Evolutionary conservation across 2,888 invertebrate species (phyloP), one percentile per base, ranked within the genome.

Genomic region (Fragum sueziense): DNA sequence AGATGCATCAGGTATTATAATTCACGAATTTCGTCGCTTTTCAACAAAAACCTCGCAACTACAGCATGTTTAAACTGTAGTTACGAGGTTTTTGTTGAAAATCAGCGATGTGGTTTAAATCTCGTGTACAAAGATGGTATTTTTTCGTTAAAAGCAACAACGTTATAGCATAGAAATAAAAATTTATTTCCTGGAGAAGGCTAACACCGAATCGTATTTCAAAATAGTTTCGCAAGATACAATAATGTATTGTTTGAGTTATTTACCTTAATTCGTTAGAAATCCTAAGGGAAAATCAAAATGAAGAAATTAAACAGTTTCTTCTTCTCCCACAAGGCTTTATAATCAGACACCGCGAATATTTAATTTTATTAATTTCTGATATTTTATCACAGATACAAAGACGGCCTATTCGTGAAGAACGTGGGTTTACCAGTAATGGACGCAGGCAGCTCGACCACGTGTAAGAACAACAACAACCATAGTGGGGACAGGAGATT

Each of bases 331-430:
- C 27, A 29, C 20, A 20, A 59, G 25, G 31, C 29, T 29, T 59
- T 59, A 11, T 27, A 27, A 59, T 29, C 59, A 54, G n/a, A 54
- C 6, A 54, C 11, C 14, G n/a, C 7, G 54, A 17, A 11, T n/a
- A 17, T 54, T n/a, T 54, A 22, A 11, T 17, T 54, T 11, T n/a
- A n/a, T n/a, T n/a, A 1, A 1, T 4, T 6, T 33, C 25, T 54
- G 2, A 25, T n/a, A 59, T 61, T 61, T 61, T 17, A 14, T 61
- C 29, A 25, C 41, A 65, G 65, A 22, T 41, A 41, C 41, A 65
- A 25, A 65, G 65, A 65, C 25, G 65, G 65, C 0, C 41, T 65
- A 22, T 65, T 65, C n/a, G 47, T 31, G 25, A 65, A 41, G 34
- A 65, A n/a, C 20, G 6, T 20, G 7, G n/a, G n/a, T n/a, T n/a